Percentiles rank a stretch among this genome's conserved stretches.
Conservation (phyloP, 2,888 invertebrate species). For the Ormia ochracea region DNA sequence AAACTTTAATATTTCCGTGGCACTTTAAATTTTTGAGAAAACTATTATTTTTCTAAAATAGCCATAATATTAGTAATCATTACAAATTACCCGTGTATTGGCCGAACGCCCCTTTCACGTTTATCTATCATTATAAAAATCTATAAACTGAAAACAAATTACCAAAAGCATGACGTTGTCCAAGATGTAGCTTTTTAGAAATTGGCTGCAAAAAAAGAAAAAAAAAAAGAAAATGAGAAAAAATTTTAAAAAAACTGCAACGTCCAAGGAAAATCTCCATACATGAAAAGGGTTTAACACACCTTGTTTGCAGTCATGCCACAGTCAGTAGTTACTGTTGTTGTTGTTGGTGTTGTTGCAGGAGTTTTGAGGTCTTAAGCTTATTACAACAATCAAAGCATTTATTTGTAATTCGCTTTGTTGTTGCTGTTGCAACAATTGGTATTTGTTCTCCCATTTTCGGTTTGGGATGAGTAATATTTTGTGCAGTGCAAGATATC, state of each 20-base stretch:
- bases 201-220: too few relatives aligned
- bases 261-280: constrained; percentile 10
- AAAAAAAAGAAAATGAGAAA: too few relatives aligned
- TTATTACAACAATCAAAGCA: constrained; percentile 56
- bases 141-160: constrained; percentile 19
- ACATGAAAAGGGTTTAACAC: constrained; percentile 49
- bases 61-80: constrained; percentile 57
- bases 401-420: constrained; percentile 48
- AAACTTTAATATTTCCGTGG: not conserved
- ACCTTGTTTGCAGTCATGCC: constrained; percentile 39
- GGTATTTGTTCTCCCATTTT: constrained; percentile 7
- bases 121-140: constrained; percentile 49
- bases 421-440: constrained; percentile 26
- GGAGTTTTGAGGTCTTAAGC: constrained; percentile 25
- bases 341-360: constrained; percentile 3
- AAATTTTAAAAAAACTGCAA: not conserved
- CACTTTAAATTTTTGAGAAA: constrained; percentile 33
- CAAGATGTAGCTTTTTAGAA: not conserved
- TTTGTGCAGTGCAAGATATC: constrained; percentile 16
- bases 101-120: constrained; percentile 48
- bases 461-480: constrained; percentile 16
- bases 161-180: constrained; percentile 19
- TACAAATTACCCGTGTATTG: constrained; percentile 53
- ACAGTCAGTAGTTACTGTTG: not conserved
- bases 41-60: constrained; percentile 46